Conservation (phyloP, 2,113 vertebrate genomes). For the Corapipo altera region DNA sequence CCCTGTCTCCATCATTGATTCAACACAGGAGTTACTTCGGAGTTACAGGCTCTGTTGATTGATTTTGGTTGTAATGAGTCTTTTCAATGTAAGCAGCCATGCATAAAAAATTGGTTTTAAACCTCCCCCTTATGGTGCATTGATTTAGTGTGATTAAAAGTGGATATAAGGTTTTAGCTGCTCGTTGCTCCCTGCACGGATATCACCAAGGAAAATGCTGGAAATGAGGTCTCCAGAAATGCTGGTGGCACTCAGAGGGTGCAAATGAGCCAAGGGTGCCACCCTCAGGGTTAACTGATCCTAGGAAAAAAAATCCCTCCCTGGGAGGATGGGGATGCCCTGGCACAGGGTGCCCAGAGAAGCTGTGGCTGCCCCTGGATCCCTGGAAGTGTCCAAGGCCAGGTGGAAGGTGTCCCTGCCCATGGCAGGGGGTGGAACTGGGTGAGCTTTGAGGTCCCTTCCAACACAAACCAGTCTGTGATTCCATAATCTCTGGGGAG, state of each 20-base stretch:
- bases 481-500: neutral
- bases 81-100: neutral
- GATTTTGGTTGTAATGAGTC: conserved; percentile 1
- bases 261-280: neutral
- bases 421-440: neutral
- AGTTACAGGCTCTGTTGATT: conserved; percentile 39
- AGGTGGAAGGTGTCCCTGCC: neutral
- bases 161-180: neutral
- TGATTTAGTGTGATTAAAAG: conserved; percentile 33
- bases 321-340: neutral
- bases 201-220: neutral
- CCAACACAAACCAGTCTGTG: neutral
- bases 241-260: neutral
- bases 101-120: conserved; percentile 7
- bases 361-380: neutral
- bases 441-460: neutral
- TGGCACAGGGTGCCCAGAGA: neutral
- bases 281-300: neutral
- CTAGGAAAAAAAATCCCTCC: neutral
- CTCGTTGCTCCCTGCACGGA: neutral
- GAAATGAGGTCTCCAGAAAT: neutral
- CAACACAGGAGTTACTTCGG: neutral
- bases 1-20: neutral
- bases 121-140: neutral
- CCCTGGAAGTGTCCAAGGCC: neutral